Percentiles rank a stretch among this genome's conserved stretches.
Conservation (phyloP, 2,113 vertebrate genomes). For the Apus apus region DNA sequence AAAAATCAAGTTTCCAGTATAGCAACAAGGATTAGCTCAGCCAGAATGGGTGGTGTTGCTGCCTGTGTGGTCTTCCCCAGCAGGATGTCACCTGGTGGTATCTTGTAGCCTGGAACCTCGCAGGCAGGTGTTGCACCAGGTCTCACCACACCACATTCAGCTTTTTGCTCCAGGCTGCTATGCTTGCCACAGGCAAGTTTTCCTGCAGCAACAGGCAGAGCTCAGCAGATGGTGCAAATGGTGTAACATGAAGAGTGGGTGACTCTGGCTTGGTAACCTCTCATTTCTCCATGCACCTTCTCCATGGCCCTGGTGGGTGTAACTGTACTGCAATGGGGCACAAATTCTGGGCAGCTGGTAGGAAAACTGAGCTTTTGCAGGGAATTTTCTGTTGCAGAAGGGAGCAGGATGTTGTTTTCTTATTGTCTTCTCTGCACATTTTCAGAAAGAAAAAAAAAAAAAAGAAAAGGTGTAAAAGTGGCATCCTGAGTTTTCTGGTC, state of each 20-base stretch:
- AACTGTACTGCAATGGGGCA: not conserved
- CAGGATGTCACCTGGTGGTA: not conserved
- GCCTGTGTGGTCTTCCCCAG: not conserved
- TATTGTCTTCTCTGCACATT: not conserved
- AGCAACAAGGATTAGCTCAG: not conserved
- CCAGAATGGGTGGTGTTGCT: not conserved
- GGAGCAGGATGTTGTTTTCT: not conserved
- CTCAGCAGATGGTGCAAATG: not conserved
- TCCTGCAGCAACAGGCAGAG: not conserved
- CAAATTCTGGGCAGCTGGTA: not conserved
- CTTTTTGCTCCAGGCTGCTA: not conserved
- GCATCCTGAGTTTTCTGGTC: not conserved
- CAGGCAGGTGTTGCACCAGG: not conserved
- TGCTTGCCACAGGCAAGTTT: not conserved
- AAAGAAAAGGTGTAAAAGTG: not conserved
- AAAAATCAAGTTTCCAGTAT: not conserved
- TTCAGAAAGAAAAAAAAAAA: not conserved
- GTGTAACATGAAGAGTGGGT: not conserved
- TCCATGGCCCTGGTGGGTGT: not conserved
- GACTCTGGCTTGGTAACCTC: not conserved
- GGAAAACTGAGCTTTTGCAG: not conserved
- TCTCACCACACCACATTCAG: not conserved
- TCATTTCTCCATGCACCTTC: accelerated
- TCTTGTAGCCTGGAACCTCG: not conserved
- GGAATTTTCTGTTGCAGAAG: not conserved